A percentile compares a stretch with the other conserved stretches of the same genome.
These are phyloP conservation scores for Temnothorax ravouxi DNA, from an alignment of 2,888 invertebrate genomes.

Conservation along the genomic window DNA sequence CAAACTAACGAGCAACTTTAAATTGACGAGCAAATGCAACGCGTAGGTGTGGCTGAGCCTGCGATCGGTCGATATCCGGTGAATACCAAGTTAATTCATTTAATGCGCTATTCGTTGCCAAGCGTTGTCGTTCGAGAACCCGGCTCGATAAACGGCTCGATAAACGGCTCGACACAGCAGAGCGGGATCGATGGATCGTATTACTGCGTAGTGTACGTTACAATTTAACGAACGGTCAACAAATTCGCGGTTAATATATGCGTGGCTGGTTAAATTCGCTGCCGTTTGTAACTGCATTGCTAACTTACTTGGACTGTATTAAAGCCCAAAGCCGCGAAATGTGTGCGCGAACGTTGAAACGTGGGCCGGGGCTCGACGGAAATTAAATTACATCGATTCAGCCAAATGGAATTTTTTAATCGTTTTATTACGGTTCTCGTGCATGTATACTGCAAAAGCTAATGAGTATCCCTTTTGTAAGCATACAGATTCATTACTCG, in stretches of 20 bases:
- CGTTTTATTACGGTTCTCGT: background rate
- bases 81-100: constrained; percentile 46
- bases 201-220: constrained; percentile 36
- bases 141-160: constrained; percentile 27
- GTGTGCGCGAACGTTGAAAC: constrained; percentile 7
- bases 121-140: constrained; percentile 32
- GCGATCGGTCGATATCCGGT: constrained; percentile 41
- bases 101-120: constrained; percentile 42
- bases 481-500: constrained; percentile 33
- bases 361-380: constrained; percentile 1
- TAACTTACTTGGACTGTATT: constrained; percentile 44
- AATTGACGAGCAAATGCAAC: constrained; percentile 47
- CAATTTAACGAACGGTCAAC: constrained; percentile 50
- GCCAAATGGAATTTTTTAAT: constrained; percentile 42
- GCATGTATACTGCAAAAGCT: background rate
- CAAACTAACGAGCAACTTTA: constrained; percentile 51
- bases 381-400: constrained; percentile 49
- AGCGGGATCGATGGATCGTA: constrained; percentile 45
- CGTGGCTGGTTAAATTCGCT: constrained; percentile 41
- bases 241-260: constrained; percentile 52
- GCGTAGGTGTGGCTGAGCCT: constrained; percentile 15
- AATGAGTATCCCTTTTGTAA: constrained; percentile 32
- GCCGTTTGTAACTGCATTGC: constrained; percentile 46
- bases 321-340: constrained; percentile 8
- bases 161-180: constrained; percentile 2